Percentiles rank a stretch among this genome's conserved stretches.
phyloP scores from a whole-genome alignment of 2,888 invertebrate genomes.

The Hypercompe scribonia region DNA sequence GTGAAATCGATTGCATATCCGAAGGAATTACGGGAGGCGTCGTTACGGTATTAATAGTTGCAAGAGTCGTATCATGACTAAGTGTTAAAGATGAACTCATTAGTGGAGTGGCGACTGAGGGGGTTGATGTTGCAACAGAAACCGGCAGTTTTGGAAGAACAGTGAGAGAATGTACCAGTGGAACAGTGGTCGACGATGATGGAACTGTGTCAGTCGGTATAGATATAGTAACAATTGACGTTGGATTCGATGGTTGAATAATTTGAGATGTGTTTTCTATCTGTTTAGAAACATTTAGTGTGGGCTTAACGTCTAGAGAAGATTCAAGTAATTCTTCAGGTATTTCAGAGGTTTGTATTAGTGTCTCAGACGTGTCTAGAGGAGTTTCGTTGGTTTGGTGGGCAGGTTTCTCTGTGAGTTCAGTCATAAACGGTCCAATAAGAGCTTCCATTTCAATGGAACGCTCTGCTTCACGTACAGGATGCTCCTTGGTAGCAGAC shows the following conservation, averaged over 20 bases:
- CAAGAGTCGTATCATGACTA: neutral
- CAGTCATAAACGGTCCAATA: constrained; percentile 63
- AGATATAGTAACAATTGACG: neutral
- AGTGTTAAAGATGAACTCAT: neutral
- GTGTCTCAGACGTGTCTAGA: constrained; percentile 17
- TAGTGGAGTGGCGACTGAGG: neutral
- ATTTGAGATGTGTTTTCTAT: neutral
- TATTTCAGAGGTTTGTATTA: neutral
- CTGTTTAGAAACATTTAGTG: neutral
- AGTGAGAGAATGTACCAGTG: neutral
- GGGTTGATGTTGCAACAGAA: neutral
- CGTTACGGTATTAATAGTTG: neutral
- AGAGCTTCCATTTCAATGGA: constrained; percentile 78
- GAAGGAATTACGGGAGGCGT: neutral
- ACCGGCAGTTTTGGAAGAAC: neutral
- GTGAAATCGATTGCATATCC: neutral
- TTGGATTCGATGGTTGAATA: neutral
- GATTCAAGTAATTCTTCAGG: constrained; percentile 4
- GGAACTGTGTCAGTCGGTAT: neutral
- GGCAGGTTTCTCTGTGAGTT: constrained; percentile 21
- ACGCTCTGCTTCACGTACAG: constrained; percentile 75
- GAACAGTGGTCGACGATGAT: neutral
- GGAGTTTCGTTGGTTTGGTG: constrained; percentile 11
- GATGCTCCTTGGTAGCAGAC: constrained; percentile 57
- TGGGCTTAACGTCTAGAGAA: constrained; percentile 1